A percentile compares a stretch with the other conserved stretches of the same genome.
These are phyloP conservation scores for Xerus rutilus DNA, from an alignment of 2,797 vertebrate species.

Conservation along the genomic window DNA sequence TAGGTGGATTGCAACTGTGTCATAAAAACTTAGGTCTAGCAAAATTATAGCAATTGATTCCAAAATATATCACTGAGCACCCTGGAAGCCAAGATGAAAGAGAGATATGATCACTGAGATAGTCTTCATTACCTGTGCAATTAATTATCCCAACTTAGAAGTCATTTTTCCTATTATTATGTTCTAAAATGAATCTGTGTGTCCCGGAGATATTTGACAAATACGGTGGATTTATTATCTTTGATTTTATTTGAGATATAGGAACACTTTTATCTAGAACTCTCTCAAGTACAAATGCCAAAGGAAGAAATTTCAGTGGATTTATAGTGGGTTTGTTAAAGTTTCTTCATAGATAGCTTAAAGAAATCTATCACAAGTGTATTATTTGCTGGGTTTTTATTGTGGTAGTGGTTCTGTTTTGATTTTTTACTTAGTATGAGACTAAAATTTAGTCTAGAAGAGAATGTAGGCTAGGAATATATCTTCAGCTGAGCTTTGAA, in stretches of 20 bases:
- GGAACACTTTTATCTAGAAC: not conserved
- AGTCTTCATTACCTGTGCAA: conserved; percentile 35
- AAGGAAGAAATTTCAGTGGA: not conserved
- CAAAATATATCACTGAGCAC: conserved; percentile 16
- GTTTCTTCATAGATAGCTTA: conserved; percentile 13
- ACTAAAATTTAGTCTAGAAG: not conserved
- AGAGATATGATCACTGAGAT: not conserved
- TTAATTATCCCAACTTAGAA: conserved; percentile 59
- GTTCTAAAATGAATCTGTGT: conserved; percentile 53
- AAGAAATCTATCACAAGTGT: not conserved
- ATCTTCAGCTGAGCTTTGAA: conserved; percentile 10
- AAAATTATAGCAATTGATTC: conserved; percentile 22
- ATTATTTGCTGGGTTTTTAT: not conserved
- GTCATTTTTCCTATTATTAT: not conserved
- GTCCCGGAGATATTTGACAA: not conserved
- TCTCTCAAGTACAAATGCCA: not conserved
- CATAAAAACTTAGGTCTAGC: not conserved
- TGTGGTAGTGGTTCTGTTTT: too few relatives aligned
- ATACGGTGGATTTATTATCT: conserved; percentile 27
- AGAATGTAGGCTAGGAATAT: conserved; percentile 21
- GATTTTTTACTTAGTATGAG: not conserved
- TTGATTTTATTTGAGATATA: conserved; percentile 8
- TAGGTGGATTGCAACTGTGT: not conserved
- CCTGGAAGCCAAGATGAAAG: conserved; percentile 24
- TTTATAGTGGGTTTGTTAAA: not conserved